Evolutionary conservation across 2,888 invertebrate genomes (phyloP), one percentile per base, ranked within the genome.

Genomic region (Machimus rusticus): DNA sequence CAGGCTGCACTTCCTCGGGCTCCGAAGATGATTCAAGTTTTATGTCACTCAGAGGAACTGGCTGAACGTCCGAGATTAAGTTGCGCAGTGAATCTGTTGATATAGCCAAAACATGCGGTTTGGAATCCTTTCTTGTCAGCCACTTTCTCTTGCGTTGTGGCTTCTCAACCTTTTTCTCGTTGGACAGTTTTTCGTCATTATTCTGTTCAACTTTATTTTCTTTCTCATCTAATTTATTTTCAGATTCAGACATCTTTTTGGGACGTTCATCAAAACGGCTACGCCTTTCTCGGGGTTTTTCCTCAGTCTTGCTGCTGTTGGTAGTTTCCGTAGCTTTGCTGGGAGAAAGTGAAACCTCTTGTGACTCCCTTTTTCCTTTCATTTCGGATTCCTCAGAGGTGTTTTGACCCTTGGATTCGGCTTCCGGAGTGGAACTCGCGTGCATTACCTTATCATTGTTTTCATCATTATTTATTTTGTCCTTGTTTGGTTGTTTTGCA

Each of bases 11-110:
- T 43, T 91, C 91, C 88, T 93, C 92, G 57, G 91, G 91, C 87
- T 93, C 93, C 1, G 92, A 91, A 5, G 93, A 93, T 74, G 93
- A 92, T 81, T 93, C 93, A 79, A 93, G 89, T 87, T 92, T 91
- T 2, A 93, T 91, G 90, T 95, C 95, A 90, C 94, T 94, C 91
- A 95, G 94, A 89, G 95, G 94, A n/a, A 93, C 94, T 87, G 94
- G 94, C 89, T 91, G 91, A 1, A 94, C 94, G 92, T 95, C 94
- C 34, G 95, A 94, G 90, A 95, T 95, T 55, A 95, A 93, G 89
- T 94, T 94, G 92, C 96, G 96, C 3, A 96, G 93, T 55, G 96
- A 94, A 92, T 96, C 96, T 28, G 96, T 95, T 16, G 96, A 96
- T 90, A 96, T 96, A 46, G 95, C 95, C 88, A 96, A 93, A 34